These are phyloP conservation scores for Sacculina carcini DNA, from an alignment of 2,888 invertebrate genomes.

Conservation along the genomic window DNA sequence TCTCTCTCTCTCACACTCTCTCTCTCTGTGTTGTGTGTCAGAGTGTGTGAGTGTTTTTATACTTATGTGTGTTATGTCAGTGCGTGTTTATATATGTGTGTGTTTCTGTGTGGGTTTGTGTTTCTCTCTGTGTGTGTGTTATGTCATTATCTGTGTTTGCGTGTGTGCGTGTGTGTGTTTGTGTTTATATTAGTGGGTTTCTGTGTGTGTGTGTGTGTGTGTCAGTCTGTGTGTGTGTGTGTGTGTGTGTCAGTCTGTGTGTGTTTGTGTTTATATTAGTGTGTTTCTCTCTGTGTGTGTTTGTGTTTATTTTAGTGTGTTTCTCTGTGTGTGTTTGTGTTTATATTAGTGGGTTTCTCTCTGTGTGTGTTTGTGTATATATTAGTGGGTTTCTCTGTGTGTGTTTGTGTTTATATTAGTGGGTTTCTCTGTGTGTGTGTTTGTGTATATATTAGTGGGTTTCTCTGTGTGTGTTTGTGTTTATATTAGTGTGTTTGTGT, in stretches of 20 bases:
- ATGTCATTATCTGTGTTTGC: neutral
- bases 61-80: too few relatives aligned
- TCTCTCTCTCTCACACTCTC: neutral
- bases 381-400: conserved; percentile 5
- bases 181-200: neutral
- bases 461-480: neutral
- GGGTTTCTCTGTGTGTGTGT: neutral
- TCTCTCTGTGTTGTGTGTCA: too few relatives aligned
- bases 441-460: conserved; percentile 8
- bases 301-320: neutral
- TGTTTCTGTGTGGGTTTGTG: neutral
- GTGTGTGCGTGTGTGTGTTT: conserved; percentile 3
- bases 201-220: neutral
- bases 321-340: conserved; percentile 2
- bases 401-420: conserved; percentile 4
- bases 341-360: conserved; percentile 33
- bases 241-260: neutral
- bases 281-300: conserved; percentile 34
- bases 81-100: neutral
- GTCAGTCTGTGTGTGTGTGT: conserved; percentile 34
- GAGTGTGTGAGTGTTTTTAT: too few relatives aligned
- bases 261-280: neutral
- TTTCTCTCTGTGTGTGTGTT: conserved; percentile 33
- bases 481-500: conserved; percentile 8
- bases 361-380: neutral